These are phyloP conservation scores for Uropsilus gracilis DNA, from an alignment of 2,113 vertebrate genomes.

Conservation along the genomic window DNA sequence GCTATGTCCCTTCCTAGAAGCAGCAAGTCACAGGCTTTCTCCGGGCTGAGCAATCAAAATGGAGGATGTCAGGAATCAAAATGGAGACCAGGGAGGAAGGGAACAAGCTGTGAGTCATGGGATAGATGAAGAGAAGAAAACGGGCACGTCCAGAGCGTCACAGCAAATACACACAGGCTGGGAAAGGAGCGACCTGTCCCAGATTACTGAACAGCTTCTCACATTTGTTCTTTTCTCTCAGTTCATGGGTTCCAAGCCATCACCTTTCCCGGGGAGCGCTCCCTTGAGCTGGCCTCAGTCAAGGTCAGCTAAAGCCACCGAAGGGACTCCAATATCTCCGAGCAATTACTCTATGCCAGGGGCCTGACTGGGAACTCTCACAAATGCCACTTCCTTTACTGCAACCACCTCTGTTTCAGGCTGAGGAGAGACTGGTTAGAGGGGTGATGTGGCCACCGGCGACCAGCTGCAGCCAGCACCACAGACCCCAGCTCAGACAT, in stretches of 20 bases:
- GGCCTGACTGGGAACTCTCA: not conserved
- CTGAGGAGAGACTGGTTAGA: not conserved
- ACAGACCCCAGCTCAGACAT: not conserved
- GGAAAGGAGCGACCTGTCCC: not conserved
- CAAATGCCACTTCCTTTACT: slow-evolving; percentile 13
- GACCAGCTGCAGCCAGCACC: not conserved
- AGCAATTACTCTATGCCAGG: not conserved
- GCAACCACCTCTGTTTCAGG: not conserved
- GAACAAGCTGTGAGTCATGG: slow-evolving; percentile 27
- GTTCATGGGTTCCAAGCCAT: not conserved
- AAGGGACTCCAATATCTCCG: slow-evolving; percentile 8
- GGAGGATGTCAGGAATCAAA: slow-evolving; percentile 21
- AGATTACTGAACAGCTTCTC: not conserved
- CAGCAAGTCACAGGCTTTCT: not conserved
- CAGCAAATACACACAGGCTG: not conserved
- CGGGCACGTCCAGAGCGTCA: not conserved
- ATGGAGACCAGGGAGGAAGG: not conserved
- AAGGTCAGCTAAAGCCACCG: not conserved
- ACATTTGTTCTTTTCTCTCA: not conserved
- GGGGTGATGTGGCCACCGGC: not conserved
- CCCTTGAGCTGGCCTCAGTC: not conserved
- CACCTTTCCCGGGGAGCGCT: not conserved
- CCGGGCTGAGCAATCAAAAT: slow-evolving; percentile 4
- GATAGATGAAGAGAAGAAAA: slow-evolving; percentile 40
- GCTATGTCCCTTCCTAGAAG: not conserved